Percentiles rank a stretch among this genome's conserved stretches.
phyloP scores from a whole-genome alignment of 2,888 invertebrate species.

The Andrena praecox region DNA sequence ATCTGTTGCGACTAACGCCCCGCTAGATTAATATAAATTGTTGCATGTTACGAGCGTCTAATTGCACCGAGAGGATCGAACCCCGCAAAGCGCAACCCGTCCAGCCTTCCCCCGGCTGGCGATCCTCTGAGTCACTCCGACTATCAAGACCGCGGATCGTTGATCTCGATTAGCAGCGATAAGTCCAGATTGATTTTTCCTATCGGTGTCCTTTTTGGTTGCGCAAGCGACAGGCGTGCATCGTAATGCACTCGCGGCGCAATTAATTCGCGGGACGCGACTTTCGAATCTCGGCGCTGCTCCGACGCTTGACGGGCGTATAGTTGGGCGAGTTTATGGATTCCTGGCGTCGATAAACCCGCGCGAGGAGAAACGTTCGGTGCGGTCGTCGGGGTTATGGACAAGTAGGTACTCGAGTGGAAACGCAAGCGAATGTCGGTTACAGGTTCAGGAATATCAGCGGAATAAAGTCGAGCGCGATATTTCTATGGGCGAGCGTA shows the following conservation, averaged over 20 bases:
- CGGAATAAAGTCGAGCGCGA: background rate
- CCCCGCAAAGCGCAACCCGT: conserved; percentile 33
- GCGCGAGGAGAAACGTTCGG: background rate
- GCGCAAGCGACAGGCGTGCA: conserved; percentile 10
- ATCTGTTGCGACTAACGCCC: conserved; percentile 69
- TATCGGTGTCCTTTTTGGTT: conserved; percentile 13
- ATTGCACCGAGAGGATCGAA: conserved; percentile 69
- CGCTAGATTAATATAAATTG: conserved; percentile 72
- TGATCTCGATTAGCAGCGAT: conserved; percentile 10
- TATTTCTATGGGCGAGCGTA: background rate
- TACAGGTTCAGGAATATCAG: background rate
- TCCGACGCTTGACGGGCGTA: background rate
- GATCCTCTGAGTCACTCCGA: conserved; percentile 55
- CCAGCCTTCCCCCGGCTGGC: conserved; percentile 33
- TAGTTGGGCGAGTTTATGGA: conserved; percentile 3
- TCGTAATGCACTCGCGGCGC: background rate
- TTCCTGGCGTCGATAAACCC: background rate
- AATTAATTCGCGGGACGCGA: conserved; percentile 3
- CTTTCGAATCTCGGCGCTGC: background rate
- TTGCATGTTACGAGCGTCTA: conserved; percentile 68
- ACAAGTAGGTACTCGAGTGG: background rate
- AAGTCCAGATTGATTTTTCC: conserved; percentile 8
- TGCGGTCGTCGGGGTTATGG: background rate
- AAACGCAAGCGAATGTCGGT: background rate
- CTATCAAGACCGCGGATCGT: conserved; percentile 11